phyloP scores from a whole-genome alignment of 2,113 vertebrate genomes.

The Dissostichus mawsoni region DNA sequence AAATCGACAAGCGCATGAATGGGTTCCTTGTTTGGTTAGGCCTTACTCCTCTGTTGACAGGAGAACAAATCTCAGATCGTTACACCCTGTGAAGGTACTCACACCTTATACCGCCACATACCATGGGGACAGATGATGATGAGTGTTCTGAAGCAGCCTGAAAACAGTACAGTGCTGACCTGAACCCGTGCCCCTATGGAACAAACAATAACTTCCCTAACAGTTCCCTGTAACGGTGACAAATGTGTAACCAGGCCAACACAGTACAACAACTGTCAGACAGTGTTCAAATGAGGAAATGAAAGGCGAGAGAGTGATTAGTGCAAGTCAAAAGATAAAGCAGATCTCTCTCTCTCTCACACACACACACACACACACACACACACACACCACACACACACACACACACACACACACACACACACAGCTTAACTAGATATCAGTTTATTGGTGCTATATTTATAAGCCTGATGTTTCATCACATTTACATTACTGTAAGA shows the following conservation, averaged over 20 bases:
- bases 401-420: constrained; percentile 2
- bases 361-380: background rate
- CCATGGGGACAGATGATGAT: constrained; percentile 49
- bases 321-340: constrained; percentile 9
- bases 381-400: background rate
- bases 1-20: constrained; percentile 73
- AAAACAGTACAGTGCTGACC: constrained; percentile 31
- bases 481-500: constrained; percentile 28
- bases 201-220: constrained; percentile 55
- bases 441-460: constrained; percentile 69
- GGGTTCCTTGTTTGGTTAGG: constrained; percentile 72
- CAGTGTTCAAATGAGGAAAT: constrained; percentile 30
- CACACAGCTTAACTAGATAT: constrained; percentile 11
- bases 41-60: constrained; percentile 61
- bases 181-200: constrained; percentile 30
- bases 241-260: constrained; percentile 52
- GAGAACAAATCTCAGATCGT: constrained; percentile 63
- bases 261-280: constrained; percentile 7
- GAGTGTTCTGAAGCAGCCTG: constrained; percentile 42
- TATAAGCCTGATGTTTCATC: constrained; percentile 56
- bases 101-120: constrained; percentile 50
- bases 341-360: background rate
- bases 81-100: constrained; percentile 55
- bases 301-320: constrained; percentile 32
- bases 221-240: constrained; percentile 44